Evolutionary conservation across 2,888 invertebrate genomes (phyloP).

Genomic region (Boloria selene): DNA sequence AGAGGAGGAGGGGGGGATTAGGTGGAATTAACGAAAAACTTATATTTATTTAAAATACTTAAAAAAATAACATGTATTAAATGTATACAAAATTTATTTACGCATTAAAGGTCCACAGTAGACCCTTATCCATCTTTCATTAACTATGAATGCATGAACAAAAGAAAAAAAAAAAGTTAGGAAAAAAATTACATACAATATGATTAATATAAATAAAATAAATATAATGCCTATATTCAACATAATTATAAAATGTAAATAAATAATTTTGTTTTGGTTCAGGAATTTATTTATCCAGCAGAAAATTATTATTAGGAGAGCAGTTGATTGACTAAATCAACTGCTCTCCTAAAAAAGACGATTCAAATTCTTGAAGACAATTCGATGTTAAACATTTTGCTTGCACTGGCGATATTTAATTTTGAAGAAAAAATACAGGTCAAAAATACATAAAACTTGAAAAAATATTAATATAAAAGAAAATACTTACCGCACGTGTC

Average conservation of each 20-base stretch:
- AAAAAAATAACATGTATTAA: constrained; percentile 31
- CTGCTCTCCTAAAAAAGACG: too few species aligned
- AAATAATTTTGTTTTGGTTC: too few species aligned
- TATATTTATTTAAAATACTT: not conserved
- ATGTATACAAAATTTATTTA: constrained; percentile 58
- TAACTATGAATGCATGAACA: constrained; percentile 71
- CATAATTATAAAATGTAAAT: not conserved
- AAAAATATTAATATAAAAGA: not conserved
- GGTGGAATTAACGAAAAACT: not conserved
- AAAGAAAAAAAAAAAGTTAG: constrained; percentile 32
- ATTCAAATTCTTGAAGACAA: too few species aligned
- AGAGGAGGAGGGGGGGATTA: too few species aligned
- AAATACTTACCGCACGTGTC: constrained; percentile 64
- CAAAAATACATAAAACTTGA: not conserved
- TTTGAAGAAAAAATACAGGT: too few species aligned
- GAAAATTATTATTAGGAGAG: too few species aligned
- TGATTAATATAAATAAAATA: not conserved
- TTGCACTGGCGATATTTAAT: too few species aligned
- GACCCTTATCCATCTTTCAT: constrained; percentile 66
- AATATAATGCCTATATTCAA: constrained; percentile 1
- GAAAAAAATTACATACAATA: constrained; percentile 12
- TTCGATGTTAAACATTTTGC: too few species aligned
- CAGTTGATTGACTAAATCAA: too few species aligned
- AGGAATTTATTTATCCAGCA: too few species aligned
- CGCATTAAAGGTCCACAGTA: constrained; percentile 75